Evolutionary conservation across 2,888 invertebrate genomes (phyloP).

Genomic region (Unio delphinus): DNA sequence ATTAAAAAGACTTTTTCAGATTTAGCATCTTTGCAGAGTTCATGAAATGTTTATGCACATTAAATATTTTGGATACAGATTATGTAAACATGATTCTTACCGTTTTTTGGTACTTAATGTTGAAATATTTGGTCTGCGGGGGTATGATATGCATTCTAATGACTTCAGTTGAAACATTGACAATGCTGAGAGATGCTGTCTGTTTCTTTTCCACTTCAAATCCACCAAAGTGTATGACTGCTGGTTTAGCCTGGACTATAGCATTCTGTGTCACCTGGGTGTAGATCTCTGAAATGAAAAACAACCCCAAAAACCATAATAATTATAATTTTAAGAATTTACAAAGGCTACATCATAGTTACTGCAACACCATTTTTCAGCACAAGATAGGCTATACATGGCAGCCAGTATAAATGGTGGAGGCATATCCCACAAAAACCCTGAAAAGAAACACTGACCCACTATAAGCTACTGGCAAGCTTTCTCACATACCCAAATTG

Average conservation of each 20-base stretch:
- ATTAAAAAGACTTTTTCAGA: too few species aligned
- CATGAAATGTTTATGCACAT: too few species aligned
- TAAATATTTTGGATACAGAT: too few species aligned
- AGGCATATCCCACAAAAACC: too few species aligned
- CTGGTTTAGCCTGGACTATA: constrained; percentile 65
- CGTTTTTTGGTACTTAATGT: constrained; percentile 68
- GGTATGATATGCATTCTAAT: constrained; percentile 70
- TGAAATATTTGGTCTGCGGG: constrained; percentile 69
- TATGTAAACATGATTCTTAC: constrained; percentile 45
- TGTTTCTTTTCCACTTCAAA: constrained; percentile 65
- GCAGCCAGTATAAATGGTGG: too few species aligned
- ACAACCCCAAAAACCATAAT: neutral
- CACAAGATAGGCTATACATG: too few species aligned
- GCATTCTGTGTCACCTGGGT: constrained; percentile 66
- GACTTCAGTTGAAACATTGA: constrained; percentile 69
- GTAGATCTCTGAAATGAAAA: constrained; percentile 64
- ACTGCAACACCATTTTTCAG: too few species aligned
- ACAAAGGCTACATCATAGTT: neutral
- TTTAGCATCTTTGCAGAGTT: too few species aligned
- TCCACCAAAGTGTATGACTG: constrained; percentile 68
- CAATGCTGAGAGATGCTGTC: constrained; percentile 54
- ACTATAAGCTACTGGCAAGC: too few species aligned
- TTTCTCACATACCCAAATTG: too few species aligned
- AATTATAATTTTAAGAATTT: neutral
- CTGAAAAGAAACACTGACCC: too few species aligned